phyloP scores from a whole-genome alignment of 2,797 vertebrate genomes.

The Erithacus rubecula region DNA sequence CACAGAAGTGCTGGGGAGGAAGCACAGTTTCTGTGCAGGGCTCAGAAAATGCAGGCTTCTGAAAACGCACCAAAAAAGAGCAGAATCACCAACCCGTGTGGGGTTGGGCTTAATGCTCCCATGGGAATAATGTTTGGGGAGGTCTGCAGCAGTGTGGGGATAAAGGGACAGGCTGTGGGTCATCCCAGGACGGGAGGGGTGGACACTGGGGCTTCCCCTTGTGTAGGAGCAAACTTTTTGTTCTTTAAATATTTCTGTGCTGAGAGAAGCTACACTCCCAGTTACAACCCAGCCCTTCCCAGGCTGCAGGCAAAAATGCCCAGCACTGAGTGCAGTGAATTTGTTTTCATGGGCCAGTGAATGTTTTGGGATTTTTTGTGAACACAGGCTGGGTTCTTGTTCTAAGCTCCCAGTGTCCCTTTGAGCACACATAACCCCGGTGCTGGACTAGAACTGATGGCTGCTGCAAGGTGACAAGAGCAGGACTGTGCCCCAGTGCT shows the following conservation, averaged over 20 bases:
- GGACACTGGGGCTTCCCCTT: fast-evolving
- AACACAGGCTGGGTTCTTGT: no score
- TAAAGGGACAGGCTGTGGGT: background rate
- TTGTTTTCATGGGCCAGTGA: fast-evolving
- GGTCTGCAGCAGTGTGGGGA: background rate
- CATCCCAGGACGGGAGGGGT: background rate
- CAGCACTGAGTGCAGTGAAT: background rate
- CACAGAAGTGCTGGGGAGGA: background rate
- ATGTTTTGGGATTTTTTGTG: fast-evolving
- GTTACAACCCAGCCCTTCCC: background rate
- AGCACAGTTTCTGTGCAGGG: background rate
- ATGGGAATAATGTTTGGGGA: background rate
- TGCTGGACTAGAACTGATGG: fast-evolving
- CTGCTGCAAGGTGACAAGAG: background rate
- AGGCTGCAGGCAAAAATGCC: background rate
- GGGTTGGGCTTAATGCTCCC: background rate
- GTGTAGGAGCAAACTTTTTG: background rate
- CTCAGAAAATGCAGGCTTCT: background rate
- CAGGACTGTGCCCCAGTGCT: fast-evolving
- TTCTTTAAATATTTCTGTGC: background rate
- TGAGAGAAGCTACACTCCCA: background rate
- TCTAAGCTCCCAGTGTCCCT: background rate
- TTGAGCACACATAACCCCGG: fast-evolving
- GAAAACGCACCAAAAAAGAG: background rate
- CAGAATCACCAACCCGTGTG: background rate